Evolutionary conservation across 64 coral and sea anemone species (phyloP), one percentile per base, ranked within the genome.

Genomic region (Orbicella faveolata): DNA sequence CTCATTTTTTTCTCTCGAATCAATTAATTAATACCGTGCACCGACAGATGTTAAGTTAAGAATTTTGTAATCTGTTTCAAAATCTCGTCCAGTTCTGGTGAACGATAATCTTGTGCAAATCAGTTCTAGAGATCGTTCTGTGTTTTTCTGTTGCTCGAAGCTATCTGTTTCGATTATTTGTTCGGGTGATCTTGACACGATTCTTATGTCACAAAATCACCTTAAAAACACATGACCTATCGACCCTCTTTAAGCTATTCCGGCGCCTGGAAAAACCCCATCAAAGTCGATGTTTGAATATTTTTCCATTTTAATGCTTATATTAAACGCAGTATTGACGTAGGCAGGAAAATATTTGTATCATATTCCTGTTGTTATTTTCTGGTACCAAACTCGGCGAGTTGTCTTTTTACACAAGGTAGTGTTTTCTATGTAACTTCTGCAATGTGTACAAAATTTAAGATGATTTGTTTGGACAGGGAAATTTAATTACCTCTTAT

Each of bases 311-410:
- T 55, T 33, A 63, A 36, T 70, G 67, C 67, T 70, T 70, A 26
- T 34, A 35, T 26, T 16, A 17, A 81, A 35, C 44, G 44, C 30
- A 36, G 6, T 13, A 80, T 15, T 33, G 52, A 52, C 75, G 20
- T 0, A n/a, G 33, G 72, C 34, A 16, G 41, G 15, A 2, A 34
- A 35, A 63, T 81, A 61, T 63, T 59, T 63, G 55, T 10, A 18
- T 63, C 30, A 63, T 9, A 20, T 81, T 34, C 21, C 20, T 81
- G 79, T 81, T 81, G 19, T 81, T 81, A 7, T 81, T 62, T 81
- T 8, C 30, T 17, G 52, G 4, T 33, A 8, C 9, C 54, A 62
- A 81, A 4, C 55, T 37, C 16, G 12, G 16, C 7, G 54, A 62
- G 55, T 81, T 80, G 11, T 63, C 79, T 81, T 36, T 81, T 63